Base-by-base conservation (phyloP, 2,888 invertebrate species). In the Mayetiola destructor region DNA sequence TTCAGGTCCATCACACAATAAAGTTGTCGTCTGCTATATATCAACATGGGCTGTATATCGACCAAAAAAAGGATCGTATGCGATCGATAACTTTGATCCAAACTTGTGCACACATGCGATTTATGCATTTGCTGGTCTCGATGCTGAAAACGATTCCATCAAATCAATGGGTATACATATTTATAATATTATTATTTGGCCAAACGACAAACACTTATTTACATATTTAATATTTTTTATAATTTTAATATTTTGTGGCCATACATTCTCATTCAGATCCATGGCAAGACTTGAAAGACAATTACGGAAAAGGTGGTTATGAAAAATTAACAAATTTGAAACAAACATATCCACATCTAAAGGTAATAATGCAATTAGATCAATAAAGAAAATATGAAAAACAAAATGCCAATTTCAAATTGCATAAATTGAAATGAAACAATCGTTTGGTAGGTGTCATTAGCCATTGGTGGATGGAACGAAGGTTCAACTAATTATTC, bases 401-500 rank as follows among this genome's bases (percentile, higher is more conserved):
- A 12, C 9, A 10, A 54, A 54, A 32, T 48, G 27, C n/a, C n/a
- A n/a, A n/a, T n/a, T n/a, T n/a, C n/a, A n/a, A n/a, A 52, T 29
- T 55, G 37, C 18, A 39, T 40, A n/a, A 40, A 39, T 2, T 40
- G 3, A 21, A 3, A 23, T 56, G n/a, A 27, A 35, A 18, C 20
- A n/a, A 20, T 55, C 36, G 12, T 29, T 52, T 58, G 12, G n/a
- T 75, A 77, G 66, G 80, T 85, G 4, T 79, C 82, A 2, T 68
- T 92, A 12, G 91, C 89, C 1, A 85, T 93, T 37, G 92, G 92
- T 0, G 92, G 92, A 0, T 92, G 92, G 92, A 91, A 90, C 68
- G 90, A 92, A 67, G 91, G 90, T 0, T 90, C 90, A 0, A 67
- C 72, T 4, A 81, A 82, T 62, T 88, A 81, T 67, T 86, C 86